Percentiles rank a stretch among this genome's conserved stretches.
phyloP scores from a whole-genome alignment of 1,140 invertebrate genomes.

The Camponotus pennsylvanicus region DNA sequence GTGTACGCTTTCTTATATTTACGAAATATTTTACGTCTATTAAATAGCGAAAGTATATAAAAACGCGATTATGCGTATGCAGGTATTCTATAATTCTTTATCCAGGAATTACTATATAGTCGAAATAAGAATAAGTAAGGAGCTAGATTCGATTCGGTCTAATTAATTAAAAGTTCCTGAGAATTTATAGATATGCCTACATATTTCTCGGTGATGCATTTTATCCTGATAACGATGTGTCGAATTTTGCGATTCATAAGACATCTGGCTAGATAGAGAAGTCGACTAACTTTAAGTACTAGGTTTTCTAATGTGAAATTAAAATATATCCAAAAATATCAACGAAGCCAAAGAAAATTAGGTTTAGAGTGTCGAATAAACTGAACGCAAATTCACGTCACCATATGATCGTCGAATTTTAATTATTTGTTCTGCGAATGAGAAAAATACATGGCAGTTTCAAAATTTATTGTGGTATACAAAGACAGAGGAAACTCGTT shows the following conservation, averaged over 20 bases:
- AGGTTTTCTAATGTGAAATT: conserved; percentile 28
- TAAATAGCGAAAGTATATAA: conserved; percentile 8
- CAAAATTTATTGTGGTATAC: not conserved
- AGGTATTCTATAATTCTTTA: conserved; percentile 3
- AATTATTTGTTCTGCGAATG: not conserved
- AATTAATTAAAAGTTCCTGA: conserved; percentile 55
- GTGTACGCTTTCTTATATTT: not conserved
- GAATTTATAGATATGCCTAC: conserved; percentile 32
- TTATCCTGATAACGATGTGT: not conserved
- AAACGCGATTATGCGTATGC: not conserved
- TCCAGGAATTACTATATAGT: not conserved
- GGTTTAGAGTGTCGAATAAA: conserved; percentile 4
- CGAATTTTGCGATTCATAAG: conserved; percentile 4
- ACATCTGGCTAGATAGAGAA: not conserved
- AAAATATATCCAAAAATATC: conserved; percentile 29
- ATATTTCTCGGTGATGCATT: conserved; percentile 17
- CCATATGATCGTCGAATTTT: conserved; percentile 11
- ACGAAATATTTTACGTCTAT: not conserved
- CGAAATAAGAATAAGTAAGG: not conserved
- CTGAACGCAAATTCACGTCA: conserved; percentile 18
- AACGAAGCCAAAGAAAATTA: conserved; percentile 51
- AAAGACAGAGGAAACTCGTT: not conserved
- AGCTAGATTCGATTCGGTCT: conserved; percentile 36
- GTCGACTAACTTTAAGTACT: conserved; percentile 21
- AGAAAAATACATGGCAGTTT: not conserved